Evolutionary conservation across 2,888 invertebrate species (phyloP).

Genomic region (Xestoiulus laeticollis): DNA sequence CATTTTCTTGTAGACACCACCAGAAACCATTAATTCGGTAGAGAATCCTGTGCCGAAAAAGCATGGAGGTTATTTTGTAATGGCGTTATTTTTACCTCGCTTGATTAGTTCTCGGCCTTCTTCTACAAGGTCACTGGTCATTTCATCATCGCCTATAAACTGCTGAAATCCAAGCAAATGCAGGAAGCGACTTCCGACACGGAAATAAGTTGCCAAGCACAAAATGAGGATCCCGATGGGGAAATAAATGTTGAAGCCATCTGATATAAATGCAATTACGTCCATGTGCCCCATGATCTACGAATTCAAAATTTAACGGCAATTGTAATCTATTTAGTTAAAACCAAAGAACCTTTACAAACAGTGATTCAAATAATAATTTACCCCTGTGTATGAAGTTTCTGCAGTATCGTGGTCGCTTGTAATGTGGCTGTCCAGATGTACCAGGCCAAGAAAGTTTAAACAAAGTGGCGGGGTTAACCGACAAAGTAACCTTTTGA

Average conservation of each 20-base stretch:
- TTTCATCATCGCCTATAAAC: conserved; percentile 92
- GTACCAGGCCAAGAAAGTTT: conserved; percentile 96
- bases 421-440: conserved; percentile 96
- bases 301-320: neutral
- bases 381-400: conserved; percentile 89
- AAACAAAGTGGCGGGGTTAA: conserved; percentile 98
- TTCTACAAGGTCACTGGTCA: conserved; percentile 91
- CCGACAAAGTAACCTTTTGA: conserved; percentile 79
- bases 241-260: conserved; percentile 99
- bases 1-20: too few relatives aligned
- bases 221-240: conserved; percentile 95
- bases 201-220: conserved; percentile 93
- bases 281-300: conserved; percentile 99
- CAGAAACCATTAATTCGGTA: too few relatives aligned
- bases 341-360: neutral
- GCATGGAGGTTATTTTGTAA: too few relatives aligned
- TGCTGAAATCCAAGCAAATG: conserved; percentile 96
- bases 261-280: conserved; percentile 93
- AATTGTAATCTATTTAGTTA: neutral
- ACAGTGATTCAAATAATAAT: conserved; percentile 54
- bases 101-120: conserved; percentile 93
- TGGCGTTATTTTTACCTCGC: conserved; percentile 72
- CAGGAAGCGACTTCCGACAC: conserved; percentile 87
- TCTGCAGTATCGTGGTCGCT: conserved; percentile 76
- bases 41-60: too few relatives aligned